Evolutionary conservation across 1,140 invertebrate species (phyloP), one percentile per base, ranked within the genome.

Genomic region (Ceratina calcarata): DNA sequence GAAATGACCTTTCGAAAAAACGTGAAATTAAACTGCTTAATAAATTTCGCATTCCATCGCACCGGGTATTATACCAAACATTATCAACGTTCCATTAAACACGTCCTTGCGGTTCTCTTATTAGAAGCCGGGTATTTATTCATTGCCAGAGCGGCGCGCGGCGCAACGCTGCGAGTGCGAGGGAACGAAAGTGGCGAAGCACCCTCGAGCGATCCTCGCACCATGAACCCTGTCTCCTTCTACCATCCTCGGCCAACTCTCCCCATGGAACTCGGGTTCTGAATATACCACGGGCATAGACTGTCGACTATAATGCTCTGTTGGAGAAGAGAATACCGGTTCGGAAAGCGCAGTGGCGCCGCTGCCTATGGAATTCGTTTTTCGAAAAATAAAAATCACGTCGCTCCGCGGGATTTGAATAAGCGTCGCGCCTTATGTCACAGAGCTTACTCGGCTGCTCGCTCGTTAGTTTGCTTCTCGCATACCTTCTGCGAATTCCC

Each of bases 291-390:
- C 85, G 78, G 74, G 73, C 80, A 81, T 81, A 85, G 85, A 80
- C 68, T 51, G 58, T 71, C 67, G 84, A 76, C 86, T 89, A 85
- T 89, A 90, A 90, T 86, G 86, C 84, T 86, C 84, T 12, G 75
- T 51, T 82, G 32, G 6, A 80, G 82, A 90, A 90, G 87, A 90
- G 88, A 89, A 91, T 89, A 91, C 89, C 89, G 88, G 88, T 89
- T 86, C 84, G 83, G 83, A 84, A 78, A 86, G 86, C 83, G 73
- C 87, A 90, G 80, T 86, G 86, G 86, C 83, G 88, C 80, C 80
- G 86, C 82, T 85, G 86, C 75, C 68, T 75, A 62, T 79, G 84
- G 85, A 81, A 78, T 88, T 72, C 80, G 79, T 76, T 58, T 80
- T 81, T 66, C 67, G 58, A 66, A 82, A 89, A 86, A 37, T 37